These are phyloP conservation scores for Dromius quadrimaculatus DNA, from an alignment of 2,888 invertebrate genomes.

Conservation along the genomic window DNA sequence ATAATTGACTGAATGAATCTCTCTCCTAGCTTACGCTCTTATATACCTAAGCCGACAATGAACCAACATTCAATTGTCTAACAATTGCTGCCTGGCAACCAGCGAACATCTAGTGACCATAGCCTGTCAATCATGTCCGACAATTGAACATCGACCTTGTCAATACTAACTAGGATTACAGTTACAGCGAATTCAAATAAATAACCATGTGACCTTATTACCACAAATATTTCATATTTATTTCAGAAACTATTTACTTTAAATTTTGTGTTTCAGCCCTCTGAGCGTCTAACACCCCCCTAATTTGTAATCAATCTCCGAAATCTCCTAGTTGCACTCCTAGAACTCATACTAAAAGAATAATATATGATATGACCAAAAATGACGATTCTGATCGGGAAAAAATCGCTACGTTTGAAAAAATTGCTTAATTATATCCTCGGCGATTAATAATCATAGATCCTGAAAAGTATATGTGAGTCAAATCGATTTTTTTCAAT, in stretches of 20 bases:
- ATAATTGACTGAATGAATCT: too few species aligned
- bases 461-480: constrained; percentile 94
- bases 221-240: too few species aligned
- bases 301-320: constrained; percentile 71
- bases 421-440: constrained; percentile 92
- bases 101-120: too few species aligned
- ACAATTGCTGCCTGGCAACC: too few species aligned
- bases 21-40: too few species aligned
- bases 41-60: too few species aligned
- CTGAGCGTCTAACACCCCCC: constrained; percentile 69
- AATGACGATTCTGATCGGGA: constrained; percentile 96
- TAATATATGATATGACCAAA: constrained; percentile 96
- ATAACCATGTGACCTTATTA: too few species aligned
- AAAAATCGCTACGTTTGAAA: constrained; percentile 93
- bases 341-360: constrained; percentile 87
- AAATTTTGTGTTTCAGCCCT: constrained; percentile 13
- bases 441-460: constrained; percentile 89
- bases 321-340: constrained; percentile 70
- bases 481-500: neutral
- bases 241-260: neutral
- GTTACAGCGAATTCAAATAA: too few species aligned
- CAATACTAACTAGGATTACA: too few species aligned
- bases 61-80: too few species aligned
- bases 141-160: too few species aligned
- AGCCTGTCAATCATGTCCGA: too few species aligned